Evolutionary conservation across 2,113 vertebrate genomes (phyloP).

Genomic region (Mungos mungo): DNA sequence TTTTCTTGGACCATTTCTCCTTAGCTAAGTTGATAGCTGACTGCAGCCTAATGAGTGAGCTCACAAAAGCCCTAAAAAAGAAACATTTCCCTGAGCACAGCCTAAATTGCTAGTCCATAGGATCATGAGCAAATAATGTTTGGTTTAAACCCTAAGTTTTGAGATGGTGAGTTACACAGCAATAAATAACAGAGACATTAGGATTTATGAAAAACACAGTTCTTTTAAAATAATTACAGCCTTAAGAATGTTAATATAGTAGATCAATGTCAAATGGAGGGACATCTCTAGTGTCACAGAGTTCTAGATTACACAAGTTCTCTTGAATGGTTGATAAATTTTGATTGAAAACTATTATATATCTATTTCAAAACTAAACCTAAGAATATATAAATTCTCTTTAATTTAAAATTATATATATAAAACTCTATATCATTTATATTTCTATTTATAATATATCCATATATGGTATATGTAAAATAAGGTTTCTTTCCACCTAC

Average conservation of each 20-base stretch:
- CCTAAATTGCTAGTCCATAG: background rate
- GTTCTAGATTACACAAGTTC: background rate
- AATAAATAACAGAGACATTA: background rate
- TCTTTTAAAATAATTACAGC: background rate
- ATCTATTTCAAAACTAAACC: background rate
- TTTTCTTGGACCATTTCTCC: background rate
- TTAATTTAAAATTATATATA: background rate
- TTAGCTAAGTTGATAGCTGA: background rate
- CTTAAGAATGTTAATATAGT: background rate
- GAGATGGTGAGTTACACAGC: background rate
- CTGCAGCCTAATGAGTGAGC: background rate
- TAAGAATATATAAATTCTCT: background rate
- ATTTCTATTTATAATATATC: background rate
- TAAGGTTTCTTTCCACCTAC: background rate
- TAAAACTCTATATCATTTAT: background rate
- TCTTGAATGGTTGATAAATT: background rate
- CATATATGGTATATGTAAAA: background rate
- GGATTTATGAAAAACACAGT: background rate
- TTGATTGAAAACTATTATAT: background rate
- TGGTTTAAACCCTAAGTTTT: background rate
- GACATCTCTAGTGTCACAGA: background rate
- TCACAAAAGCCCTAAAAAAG: background rate
- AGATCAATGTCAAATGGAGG: background rate
- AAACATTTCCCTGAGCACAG: background rate
- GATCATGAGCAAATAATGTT: background rate